Base-by-base conservation (phyloP, 2,797 vertebrate species). In the Darevskia nairensis region DNA sequence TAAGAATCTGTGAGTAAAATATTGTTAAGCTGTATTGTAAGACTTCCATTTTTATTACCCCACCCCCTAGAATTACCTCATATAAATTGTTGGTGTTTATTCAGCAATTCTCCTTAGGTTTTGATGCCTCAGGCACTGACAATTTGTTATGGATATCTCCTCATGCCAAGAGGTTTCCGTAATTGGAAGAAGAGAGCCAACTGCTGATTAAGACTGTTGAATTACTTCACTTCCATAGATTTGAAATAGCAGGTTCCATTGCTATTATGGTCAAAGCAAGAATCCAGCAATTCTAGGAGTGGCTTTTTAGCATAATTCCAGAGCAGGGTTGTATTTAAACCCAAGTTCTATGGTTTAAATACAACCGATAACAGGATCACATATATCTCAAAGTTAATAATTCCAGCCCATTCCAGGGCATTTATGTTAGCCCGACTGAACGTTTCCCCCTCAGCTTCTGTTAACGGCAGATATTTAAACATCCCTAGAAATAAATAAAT, bases 241-340 rank as follows among this genome's bases (percentile, higher is more conserved):
- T 41, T 84, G 81, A 79, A 19, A 27, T 44, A 72, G 79, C 75
- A 55, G 39, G 39, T 72, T 72, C 35, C 41, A 17, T 84, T 39
- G 82, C 64, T 83, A 84, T 46, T 84, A 55, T 25, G 44, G 17
- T 35, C 80, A 76, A n/a, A 68, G 10, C 44, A 29, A 74, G n/a
- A 4, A 82, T 83, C 19, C 80, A 83, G 69, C 32, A 83, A 66
- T 55, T 82, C 80, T 66, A 19, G 8, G 80, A 82, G 64, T 75
- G 44, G 25, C 8, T 77, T 41, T 35, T 68, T 83, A 64, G 74
- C 74, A 66, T 17, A 85, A 77, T 46, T 88, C 13, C 32, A 55
- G 50, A 55, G 13, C 50, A 55, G 50, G 50, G 50, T 55, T 55
- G 50, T 55, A 55, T 55, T 15, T 55, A 55, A 55, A 15, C 11